Conservation (phyloP, 2,797 vertebrate genomes). For the Myiotriccus ornatus region DNA sequence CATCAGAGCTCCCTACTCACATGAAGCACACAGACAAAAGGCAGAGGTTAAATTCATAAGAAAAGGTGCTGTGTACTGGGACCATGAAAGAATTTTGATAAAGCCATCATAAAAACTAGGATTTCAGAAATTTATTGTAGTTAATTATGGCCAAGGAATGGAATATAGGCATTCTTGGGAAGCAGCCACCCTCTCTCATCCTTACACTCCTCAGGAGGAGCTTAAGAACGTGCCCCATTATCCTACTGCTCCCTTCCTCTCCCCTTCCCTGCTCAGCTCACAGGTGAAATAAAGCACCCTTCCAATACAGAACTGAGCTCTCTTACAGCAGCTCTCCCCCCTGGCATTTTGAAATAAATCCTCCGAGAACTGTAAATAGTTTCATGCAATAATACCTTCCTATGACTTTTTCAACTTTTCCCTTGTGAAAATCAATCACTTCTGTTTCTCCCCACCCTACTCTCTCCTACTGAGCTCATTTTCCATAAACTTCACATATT, state of each 20-base stretch:
- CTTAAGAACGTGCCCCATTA: too few relatives aligned
- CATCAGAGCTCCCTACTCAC: not conserved
- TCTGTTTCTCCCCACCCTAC: not conserved
- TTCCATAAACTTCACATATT: not conserved
- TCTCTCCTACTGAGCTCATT: not conserved
- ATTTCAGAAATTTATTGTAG: not conserved
- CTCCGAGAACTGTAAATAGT: not conserved
- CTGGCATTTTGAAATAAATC: not conserved
- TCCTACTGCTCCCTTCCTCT: not conserved
- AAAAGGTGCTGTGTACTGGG: not conserved
- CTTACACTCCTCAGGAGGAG: not conserved
- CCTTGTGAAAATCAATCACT: not conserved
- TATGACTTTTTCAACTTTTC: not conserved
- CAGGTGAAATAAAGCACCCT: not conserved
- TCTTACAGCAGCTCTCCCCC: not conserved
- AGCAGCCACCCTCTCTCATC: not conserved
- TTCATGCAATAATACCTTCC: not conserved
- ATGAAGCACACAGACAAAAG: not conserved
- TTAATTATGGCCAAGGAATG: not conserved
- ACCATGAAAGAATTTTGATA: not conserved
- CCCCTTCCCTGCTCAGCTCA: not conserved
- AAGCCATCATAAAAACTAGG: not conserved
- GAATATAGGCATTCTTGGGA: not conserved
- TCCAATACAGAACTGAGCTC: not conserved
- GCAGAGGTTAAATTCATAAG: conserved; percentile 1